Evolutionary conservation across 1,140 invertebrate species (phyloP).

Genomic region (Euglossa dilemma): DNA sequence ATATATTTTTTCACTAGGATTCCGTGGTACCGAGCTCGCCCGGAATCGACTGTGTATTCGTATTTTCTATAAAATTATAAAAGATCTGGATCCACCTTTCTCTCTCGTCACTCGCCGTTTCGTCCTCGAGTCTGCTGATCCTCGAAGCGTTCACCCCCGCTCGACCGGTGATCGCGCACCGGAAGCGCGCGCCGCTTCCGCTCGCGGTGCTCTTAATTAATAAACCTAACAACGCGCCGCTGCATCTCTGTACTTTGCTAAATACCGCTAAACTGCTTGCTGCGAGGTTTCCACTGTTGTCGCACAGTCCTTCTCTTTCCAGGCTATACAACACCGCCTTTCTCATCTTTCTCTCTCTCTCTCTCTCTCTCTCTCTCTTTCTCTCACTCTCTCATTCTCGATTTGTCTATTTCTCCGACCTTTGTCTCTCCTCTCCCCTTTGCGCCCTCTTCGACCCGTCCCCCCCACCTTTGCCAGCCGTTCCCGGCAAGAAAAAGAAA

Average conservation of each 20-base stretch:
- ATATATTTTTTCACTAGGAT: not conserved
- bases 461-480: no score
- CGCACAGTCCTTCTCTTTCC: slow-evolving; percentile 47
- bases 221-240: slow-evolving; percentile 38
- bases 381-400: no score
- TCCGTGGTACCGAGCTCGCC: not conserved
- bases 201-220: slow-evolving; percentile 13
- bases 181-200: slow-evolving; percentile 14
- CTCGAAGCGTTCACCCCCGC: slow-evolving; percentile 19
- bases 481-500: not conserved
- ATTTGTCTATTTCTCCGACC: no score
- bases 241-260: slow-evolving; percentile 21
- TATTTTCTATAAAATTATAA: slow-evolving; percentile 51
- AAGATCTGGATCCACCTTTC: slow-evolving; percentile 16
- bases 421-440: no score
- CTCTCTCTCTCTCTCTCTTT: not conserved
- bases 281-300: slow-evolving; percentile 56
- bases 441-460: no score
- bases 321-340: slow-evolving; percentile 26
- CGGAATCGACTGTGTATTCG: slow-evolving; percentile 24
- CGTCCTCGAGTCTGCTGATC: not conserved
- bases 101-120: not conserved
- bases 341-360: not conserved
- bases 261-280: slow-evolving; percentile 52
- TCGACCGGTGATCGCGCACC: not conserved